A percentile compares a stretch with the other conserved stretches of the same genome.
Evolutionary conservation across 2,888 invertebrate genomes (phyloP).

Genomic region (Microplitis manilae): DNA sequence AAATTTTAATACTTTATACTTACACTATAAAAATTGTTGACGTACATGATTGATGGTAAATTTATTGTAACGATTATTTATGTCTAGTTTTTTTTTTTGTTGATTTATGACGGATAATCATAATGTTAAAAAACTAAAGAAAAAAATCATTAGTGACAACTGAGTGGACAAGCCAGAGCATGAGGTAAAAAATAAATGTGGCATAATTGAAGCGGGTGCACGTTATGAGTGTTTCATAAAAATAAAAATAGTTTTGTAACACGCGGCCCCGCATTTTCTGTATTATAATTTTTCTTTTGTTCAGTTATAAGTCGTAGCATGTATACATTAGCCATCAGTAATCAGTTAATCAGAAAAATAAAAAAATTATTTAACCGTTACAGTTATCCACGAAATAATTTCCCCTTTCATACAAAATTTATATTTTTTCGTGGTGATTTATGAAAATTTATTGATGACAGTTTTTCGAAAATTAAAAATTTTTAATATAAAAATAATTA

Average conservation of each 20-base stretch:
- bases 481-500: too few relatives aligned
- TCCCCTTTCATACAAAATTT: neutral
- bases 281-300: conserved; percentile 12
- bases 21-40: neutral
- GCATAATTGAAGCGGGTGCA: neutral
- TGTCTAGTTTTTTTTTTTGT: neutral
- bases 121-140: neutral
- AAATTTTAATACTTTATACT: neutral
- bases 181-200: conserved; percentile 8
- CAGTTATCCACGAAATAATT: neutral
- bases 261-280: conserved; percentile 17
- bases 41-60: neutral
- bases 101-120: conserved; percentile 10
- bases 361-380: neutral
- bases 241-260: conserved; percentile 9
- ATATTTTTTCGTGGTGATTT: too few relatives aligned
- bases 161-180: conserved; percentile 28
- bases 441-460: too few relatives aligned
- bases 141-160: conserved; percentile 38
- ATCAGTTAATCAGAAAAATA: neutral
- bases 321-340: neutral
- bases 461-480: too few relatives aligned
- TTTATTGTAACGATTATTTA: neutral
- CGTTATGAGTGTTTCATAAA: conserved; percentile 21
- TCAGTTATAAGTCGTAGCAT: neutral